Percentiles rank a stretch among this genome's conserved stretches.
These are phyloP conservation scores for Echinops telfairi DNA, from an alignment of 2,113 vertebrate genomes.

Conservation along the genomic window DNA sequence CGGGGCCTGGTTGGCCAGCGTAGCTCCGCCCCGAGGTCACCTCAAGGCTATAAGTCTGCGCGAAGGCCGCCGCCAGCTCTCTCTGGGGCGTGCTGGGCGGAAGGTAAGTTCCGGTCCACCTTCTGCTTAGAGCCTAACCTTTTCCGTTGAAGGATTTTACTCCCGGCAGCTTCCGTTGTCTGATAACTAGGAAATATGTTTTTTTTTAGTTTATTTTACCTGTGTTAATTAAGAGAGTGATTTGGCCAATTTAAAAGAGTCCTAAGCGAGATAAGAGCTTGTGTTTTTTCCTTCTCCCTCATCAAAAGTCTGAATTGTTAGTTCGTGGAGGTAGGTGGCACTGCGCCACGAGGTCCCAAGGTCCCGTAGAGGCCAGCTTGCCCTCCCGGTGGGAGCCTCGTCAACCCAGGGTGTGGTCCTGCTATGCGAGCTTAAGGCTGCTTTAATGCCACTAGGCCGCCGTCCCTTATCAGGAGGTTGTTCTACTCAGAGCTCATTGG, in stretches of 20 bases:
- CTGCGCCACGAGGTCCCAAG: background rate
- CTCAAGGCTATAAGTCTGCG: too few species aligned
- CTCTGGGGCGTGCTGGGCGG: too few species aligned
- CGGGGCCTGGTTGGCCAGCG: too few species aligned
- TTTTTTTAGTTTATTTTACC: background rate
- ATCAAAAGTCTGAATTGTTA: background rate
- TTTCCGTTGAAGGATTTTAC: background rate
- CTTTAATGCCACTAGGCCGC: background rate
- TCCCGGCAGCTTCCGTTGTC: background rate
- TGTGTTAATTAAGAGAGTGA: background rate
- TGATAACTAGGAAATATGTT: background rate
- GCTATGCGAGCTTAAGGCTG: background rate
- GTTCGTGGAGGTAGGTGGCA: background rate
- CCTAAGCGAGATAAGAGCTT: background rate
- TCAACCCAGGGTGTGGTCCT: background rate
- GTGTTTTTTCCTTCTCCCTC: background rate
- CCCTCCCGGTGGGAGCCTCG: background rate
- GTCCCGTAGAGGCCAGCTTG: background rate
- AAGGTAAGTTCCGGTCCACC: too few species aligned
- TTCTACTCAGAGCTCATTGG: background rate
- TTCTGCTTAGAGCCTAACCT: too few species aligned
- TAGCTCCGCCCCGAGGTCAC: too few species aligned
- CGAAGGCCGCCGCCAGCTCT: too few species aligned
- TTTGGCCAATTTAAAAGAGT: background rate
- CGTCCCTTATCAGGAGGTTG: background rate